Evolutionary conservation across 2,113 vertebrate genomes (phyloP), one percentile per base, ranked within the genome.

Genomic region (Mandrillus leucophaeus): DNA sequence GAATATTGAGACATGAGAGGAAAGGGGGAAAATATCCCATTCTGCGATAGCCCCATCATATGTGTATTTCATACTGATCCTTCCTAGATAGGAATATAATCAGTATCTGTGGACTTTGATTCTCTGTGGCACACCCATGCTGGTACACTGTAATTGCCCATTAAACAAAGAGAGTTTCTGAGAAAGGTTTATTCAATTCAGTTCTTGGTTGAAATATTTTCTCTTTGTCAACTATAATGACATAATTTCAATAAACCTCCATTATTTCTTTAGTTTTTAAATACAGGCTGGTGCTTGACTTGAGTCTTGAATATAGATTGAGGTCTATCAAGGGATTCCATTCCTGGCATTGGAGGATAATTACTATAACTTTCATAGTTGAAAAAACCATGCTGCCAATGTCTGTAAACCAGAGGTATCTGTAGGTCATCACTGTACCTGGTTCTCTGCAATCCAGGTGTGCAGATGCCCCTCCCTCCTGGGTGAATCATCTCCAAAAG

Each of bases 21-120:
- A 17, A 45, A 10, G 22, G 1, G 4, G 23, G 11, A 8, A 43
- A n/a, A 8, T 6, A 22, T 2, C 25, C 2, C 2, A 0, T 73
- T n/a, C 76, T 75, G 0, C 13, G 72, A 83, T 11, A 68, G 6
- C 3, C 4, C 10, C 10, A 8, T 23, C 16, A 1, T 8, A 18
- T 10, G 8, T 16, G 35, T 12, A 12, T 48, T 73, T 55, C 12
- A 43, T 9, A 20, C 1, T 2, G 8, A 16, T 30, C 50, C 2
- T 75, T 35, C 23, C 40, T 86, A 43, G 9, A 40, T 25, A 2
- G 14, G 17, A 79, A 52, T 43, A 8, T 22, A 64, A n/a, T 88
- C 17, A 0, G 0, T 35, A 16, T 18, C 17, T 66, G 80, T 32
- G 72, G 50, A 16, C 25, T 88, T 32, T 43, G 79, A 68, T 27